Percentiles rank a stretch among this genome's conserved stretches.
phyloP scores from a whole-genome alignment of 2,797 vertebrate genomes.

The Hirundo rustica region DNA sequence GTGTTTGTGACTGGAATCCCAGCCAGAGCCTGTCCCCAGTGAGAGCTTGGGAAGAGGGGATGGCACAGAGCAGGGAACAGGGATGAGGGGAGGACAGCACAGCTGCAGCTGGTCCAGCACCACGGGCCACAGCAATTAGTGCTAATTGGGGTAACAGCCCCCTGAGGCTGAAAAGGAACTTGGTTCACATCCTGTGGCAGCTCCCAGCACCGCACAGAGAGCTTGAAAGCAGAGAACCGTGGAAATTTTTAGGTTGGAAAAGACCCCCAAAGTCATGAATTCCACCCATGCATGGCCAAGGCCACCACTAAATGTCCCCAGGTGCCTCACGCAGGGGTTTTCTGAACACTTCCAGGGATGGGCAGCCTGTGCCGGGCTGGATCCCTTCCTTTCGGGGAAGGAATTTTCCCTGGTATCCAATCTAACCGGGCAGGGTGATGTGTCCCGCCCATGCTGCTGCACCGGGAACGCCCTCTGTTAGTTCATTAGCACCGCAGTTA shows the following conservation, averaged over 20 bases:
- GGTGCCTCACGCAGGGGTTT: not conserved
- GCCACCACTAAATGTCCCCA: not conserved
- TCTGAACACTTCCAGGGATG: not conserved
- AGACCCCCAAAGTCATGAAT: not conserved
- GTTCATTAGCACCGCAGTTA: not conserved
- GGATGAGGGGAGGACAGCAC: not conserved
- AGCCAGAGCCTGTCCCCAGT: not conserved
- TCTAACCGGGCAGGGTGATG: fast-evolving
- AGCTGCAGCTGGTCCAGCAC: not conserved
- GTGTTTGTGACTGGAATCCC: conserved; percentile 47
- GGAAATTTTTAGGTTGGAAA: not conserved
- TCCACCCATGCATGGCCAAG: not conserved
- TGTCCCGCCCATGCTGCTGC: fast-evolving
- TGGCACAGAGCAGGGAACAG: not conserved
- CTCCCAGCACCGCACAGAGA: fast-evolving
- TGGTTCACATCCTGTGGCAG: not conserved
- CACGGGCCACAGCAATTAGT: not conserved
- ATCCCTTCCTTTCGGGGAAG: not conserved
- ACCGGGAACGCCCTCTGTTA: fast-evolving
- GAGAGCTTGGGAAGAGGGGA: not conserved
- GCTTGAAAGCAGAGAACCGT: fast-evolving
- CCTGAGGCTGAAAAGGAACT: not conserved
- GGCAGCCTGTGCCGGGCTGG: not conserved
- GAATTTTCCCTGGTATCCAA: not conserved
- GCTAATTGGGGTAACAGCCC: not conserved